Evolutionary conservation across 2,113 vertebrate genomes (phyloP), one percentile per base, ranked within the genome.

Genomic region (Reinhardtius hippoglossoides): DNA sequence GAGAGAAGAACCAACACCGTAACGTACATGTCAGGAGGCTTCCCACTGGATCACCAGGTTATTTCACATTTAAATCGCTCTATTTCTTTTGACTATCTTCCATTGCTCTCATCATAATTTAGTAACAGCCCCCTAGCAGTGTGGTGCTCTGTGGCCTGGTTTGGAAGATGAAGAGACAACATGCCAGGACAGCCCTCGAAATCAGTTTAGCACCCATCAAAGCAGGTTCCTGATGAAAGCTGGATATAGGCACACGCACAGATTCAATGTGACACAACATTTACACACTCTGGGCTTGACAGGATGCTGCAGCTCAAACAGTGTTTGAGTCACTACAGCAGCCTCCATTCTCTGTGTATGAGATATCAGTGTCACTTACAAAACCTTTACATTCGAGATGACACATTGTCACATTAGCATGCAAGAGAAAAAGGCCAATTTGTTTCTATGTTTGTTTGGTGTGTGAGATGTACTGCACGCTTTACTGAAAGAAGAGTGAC

Each of bases 11-110:
- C 10, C 40, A 42, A 13, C 18, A 81, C 79, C 81, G 81, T 84
- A 84, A 84, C 87, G 72, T 82, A 86, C 71, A 83, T 82, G 64
- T 78, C 35, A 37, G 31, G 35, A 55, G 59, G 61, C 54, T 44
- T 46, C 52, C 31, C 2, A 24, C 65, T 52, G 55, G 54, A 80
- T 72, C 52, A 46, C 44, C 44, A 3, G 58, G 65, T 68, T 77
- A 71, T 35, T 74, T 82, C 73, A 67, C 23, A 78, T 76, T 67
- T 60, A 57, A 66, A 63, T 48, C 16, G 2, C 4, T 18, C 1
- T 4, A 48, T 18, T 5, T 5, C 15, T 31, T 31, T 31, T 31
- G 31, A 31, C 31, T 31, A 31, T 31, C 31, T n/a, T 52, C 18
- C 50, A n/a, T 52, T 9, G 50, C 16, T 52, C 18, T 20, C 15